Evolutionary conservation across 1,140 invertebrate genomes (phyloP).

Genomic region (Diachasma alloeum): DNA sequence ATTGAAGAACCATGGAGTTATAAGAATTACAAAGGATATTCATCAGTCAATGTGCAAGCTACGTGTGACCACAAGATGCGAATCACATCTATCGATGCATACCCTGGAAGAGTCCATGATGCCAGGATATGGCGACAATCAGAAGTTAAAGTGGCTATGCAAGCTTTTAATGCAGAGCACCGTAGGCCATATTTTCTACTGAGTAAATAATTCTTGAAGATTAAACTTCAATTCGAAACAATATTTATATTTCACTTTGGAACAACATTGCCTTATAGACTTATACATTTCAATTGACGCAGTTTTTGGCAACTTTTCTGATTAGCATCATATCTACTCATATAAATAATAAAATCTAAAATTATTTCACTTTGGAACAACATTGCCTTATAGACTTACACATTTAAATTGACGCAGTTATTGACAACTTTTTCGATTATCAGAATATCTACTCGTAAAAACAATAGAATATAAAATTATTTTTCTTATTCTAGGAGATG

Average conservation of each 20-base stretch:
- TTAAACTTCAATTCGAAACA: background rate
- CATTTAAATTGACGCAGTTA: background rate
- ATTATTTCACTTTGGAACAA: background rate
- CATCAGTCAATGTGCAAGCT: background rate
- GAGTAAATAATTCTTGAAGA: background rate
- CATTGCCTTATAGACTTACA: background rate
- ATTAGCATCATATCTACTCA: background rate
- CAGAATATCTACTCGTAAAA: background rate
- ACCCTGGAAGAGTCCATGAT: conserved; percentile 4
- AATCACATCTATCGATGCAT: background rate
- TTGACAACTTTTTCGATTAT: background rate
- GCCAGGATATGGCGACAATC: background rate
- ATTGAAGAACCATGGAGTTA: background rate
- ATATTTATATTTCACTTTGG: background rate
- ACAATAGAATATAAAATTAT: background rate
- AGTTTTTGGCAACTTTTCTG: background rate
- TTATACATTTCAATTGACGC: background rate
- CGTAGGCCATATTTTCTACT: background rate
- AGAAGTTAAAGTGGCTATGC: background rate
- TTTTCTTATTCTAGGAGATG: background rate
- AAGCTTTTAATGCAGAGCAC: background rate
- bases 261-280: background rate
- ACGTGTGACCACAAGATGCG: conserved; percentile 1
- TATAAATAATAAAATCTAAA: background rate
- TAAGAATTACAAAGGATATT: background rate